These are phyloP conservation scores for Drosophila pseudoobscura DNA, from an alignment of 1,140 invertebrate genomes.

Conservation along the genomic window DNA sequence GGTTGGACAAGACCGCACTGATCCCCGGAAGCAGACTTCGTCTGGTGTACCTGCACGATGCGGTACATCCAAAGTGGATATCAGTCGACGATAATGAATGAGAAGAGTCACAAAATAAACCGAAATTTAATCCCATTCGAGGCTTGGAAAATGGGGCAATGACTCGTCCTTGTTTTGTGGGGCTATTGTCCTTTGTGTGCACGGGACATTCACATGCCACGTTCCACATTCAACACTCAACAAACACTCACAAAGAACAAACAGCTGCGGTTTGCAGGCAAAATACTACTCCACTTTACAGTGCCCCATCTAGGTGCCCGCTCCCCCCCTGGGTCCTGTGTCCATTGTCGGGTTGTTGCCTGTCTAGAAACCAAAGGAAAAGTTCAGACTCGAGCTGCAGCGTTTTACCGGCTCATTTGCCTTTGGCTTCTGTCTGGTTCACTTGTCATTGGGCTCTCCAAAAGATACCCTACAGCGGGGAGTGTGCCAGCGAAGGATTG, in stretches of 20 bases:
- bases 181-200: constrained; percentile 45
- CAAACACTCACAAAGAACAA: constrained; percentile 56
- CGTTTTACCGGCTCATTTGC: constrained; percentile 64
- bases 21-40: constrained; percentile 8
- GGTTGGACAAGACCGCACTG: constrained; percentile 53
- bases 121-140: not conserved
- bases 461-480: constrained; percentile 16
- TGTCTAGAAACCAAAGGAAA: constrained; percentile 56
- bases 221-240: not conserved
- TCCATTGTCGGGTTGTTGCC: constrained; percentile 77
- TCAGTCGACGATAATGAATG: not conserved
- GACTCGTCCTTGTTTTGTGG: constrained; percentile 29
- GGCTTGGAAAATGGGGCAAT: constrained; percentile 33
- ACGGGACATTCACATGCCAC: constrained; percentile 20
- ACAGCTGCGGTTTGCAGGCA: constrained; percentile 31
- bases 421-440: constrained; percentile 46
- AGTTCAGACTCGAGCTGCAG: constrained; percentile 54
- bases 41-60: not conserved
- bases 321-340: not conserved
- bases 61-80: constrained; percentile 35
- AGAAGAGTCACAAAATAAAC: not conserved
- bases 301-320: constrained; percentile 7
- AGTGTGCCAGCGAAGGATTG: too few species aligned
- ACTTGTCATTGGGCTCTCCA: constrained; percentile 30
- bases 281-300: constrained; percentile 23